phyloP scores from a whole-genome alignment of 2,888 invertebrate species.

The Antheraea yamamai region DNA sequence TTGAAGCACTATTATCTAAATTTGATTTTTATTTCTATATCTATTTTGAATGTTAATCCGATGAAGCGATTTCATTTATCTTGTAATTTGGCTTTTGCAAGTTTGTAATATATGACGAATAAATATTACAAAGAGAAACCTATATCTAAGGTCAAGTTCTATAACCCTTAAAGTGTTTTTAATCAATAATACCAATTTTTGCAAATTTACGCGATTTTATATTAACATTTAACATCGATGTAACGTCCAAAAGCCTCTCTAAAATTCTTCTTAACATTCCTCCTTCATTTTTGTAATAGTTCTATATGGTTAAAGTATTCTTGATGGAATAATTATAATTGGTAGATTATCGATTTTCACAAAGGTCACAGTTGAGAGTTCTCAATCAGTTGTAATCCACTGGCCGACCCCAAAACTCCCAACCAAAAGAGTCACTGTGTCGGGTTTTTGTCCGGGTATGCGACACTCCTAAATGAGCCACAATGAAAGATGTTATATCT shows the following conservation, averaged over 20 bases:
- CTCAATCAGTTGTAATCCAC: no score
- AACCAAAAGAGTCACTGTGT: no score
- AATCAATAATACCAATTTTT: neutral
- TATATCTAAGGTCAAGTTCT: neutral
- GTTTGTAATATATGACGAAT: neutral
- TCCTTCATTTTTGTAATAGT: neutral
- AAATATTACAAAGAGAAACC: neutral
- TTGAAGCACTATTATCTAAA: neutral
- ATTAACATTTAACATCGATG: constrained; percentile 3
- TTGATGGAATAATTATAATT: no score
- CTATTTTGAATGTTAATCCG: neutral
- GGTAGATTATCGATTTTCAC: no score
- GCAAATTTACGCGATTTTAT: neutral
- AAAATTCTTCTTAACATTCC: neutral
- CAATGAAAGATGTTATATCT: no score
- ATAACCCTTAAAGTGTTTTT: neutral
- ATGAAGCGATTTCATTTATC: neutral
- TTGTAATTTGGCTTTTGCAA: neutral
- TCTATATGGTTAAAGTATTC: neutral
- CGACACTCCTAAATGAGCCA: no score
- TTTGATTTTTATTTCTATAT: neutral
- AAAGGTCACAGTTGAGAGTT: no score
- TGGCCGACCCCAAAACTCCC: no score
- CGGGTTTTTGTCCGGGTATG: no score
- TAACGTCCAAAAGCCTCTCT: neutral